Evolutionary conservation across 2,797 vertebrate species (phyloP).

Genomic region (Siniperca undulata): DNA sequence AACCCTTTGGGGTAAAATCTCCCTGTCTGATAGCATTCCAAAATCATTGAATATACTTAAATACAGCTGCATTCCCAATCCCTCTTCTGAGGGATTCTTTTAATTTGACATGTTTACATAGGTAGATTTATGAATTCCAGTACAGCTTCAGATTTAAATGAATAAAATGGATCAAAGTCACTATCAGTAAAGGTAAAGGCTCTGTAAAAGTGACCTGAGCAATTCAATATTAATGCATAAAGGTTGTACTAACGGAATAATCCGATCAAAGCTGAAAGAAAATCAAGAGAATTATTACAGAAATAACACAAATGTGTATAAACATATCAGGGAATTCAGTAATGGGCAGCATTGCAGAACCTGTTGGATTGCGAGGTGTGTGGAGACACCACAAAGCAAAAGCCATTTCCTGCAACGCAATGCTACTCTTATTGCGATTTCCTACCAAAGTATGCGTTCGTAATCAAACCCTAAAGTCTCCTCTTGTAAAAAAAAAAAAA

Average conservation of each 20-base stretch:
- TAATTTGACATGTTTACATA: slow-evolving; percentile 62
- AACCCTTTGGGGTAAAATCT: slow-evolving; percentile 47
- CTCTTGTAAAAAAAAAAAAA: slow-evolving; percentile 45
- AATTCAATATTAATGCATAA: slow-evolving; percentile 22
- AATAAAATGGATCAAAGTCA: slow-evolving; percentile 17
- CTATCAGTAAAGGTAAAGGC: slow-evolving; percentile 34
- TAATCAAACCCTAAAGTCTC: slow-evolving; percentile 60
- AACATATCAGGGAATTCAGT: slow-evolving; percentile 67
- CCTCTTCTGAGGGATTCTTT: slow-evolving; percentile 38
- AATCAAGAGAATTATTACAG: slow-evolving; percentile 38
- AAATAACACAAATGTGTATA: slow-evolving; percentile 14
- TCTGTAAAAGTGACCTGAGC: slow-evolving; percentile 39
- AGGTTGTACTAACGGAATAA: slow-evolving; percentile 42
- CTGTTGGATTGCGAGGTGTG: slow-evolving; percentile 60
- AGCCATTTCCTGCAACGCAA: slow-evolving; percentile 85
- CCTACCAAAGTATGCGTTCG: slow-evolving; percentile 78
- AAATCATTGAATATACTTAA: slow-evolving; percentile 63
- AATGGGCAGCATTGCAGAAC: slow-evolving; percentile 73
- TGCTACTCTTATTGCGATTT: slow-evolving; percentile 74
- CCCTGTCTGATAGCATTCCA: slow-evolving; percentile 60
- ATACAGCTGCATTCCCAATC: slow-evolving; percentile 53
- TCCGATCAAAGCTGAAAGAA: slow-evolving; percentile 40
- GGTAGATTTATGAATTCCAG: slow-evolving; percentile 66
- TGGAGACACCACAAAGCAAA: slow-evolving; percentile 71
- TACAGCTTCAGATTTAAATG: slow-evolving; percentile 77